Evolutionary conservation across 2,797 vertebrate species (phyloP).

Genomic region (Chelmon rostratus): DNA sequence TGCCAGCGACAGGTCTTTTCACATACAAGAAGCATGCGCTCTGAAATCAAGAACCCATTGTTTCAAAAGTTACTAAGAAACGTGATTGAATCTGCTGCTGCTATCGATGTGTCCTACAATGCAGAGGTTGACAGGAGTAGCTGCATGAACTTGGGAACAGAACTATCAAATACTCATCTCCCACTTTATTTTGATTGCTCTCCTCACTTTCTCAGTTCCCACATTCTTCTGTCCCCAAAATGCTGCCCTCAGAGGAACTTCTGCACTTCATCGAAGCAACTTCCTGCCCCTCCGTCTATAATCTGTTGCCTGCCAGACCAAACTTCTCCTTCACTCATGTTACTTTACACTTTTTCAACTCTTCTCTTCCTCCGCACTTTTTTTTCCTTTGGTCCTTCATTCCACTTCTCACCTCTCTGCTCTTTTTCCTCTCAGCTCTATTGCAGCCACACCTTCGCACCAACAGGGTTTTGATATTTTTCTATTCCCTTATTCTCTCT

Average conservation of each 20-base stretch:
- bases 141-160: not conserved
- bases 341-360: conserved; percentile 57
- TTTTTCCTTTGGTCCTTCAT: conserved; percentile 38
- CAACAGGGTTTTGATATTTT: conserved; percentile 56
- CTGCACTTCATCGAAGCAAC: conserved; percentile 29
- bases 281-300: conserved; percentile 28
- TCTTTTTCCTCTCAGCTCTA: conserved; percentile 41
- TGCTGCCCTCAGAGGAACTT: conserved; percentile 26
- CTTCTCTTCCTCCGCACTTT: conserved; percentile 10
- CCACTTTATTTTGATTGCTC: not conserved
- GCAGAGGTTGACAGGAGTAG: not conserved
- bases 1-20: not conserved
- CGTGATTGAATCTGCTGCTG: not conserved
- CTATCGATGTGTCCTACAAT: not conserved
- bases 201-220: too few species aligned
- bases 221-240: conserved; percentile 11
- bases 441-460: conserved; percentile 55
- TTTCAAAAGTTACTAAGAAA: not conserved
- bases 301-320: conserved; percentile 53
- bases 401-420: conserved; percentile 63
- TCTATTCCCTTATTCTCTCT: conserved; percentile 42
- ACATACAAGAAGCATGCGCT: not conserved
- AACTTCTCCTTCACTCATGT: conserved; percentile 44
- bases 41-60: conserved; percentile 6
- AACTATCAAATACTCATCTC: conserved; percentile 6